Percentiles rank a stretch among this genome's conserved stretches.
phyloP scores from a whole-genome alignment of 2,888 invertebrate genomes.

The Callyntrura sp. region DNA sequence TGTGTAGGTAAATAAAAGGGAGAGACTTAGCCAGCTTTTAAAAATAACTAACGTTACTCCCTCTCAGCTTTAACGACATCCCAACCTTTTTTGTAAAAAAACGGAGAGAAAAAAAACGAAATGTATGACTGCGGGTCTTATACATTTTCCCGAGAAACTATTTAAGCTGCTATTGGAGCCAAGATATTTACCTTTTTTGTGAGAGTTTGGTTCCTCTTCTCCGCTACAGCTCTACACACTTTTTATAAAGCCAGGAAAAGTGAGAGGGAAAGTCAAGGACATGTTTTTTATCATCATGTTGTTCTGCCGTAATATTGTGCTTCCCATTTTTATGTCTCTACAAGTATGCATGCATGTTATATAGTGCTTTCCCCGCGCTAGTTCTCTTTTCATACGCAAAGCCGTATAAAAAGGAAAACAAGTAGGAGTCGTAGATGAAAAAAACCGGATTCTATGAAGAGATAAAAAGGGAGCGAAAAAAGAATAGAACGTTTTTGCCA shows the following conservation, averaged over 20 bases:
- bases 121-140: not conserved
- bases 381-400: constrained; percentile 36
- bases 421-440: constrained; percentile 26
- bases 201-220: not conserved
- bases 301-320: constrained; percentile 60
- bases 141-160: constrained; percentile 24
- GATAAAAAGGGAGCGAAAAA: constrained; percentile 58
- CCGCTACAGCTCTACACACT: not conserved
- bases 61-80: constrained; percentile 36
- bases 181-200: not conserved
- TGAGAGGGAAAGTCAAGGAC: constrained; percentile 56
- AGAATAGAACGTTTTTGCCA: constrained; percentile 57
- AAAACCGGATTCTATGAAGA: constrained; percentile 61
- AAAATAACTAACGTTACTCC: constrained; percentile 44
- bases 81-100: constrained; percentile 55
- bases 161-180: not conserved
- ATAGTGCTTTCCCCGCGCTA: constrained; percentile 55
- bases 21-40: not conserved
- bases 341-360: constrained; percentile 54
- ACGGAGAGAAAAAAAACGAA: constrained; percentile 27
- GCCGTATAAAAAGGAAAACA: constrained; percentile 5
- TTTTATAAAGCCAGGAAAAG: not conserved
- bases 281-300: constrained; percentile 64
- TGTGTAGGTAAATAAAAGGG: constrained; percentile 21
- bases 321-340: constrained; percentile 60